Evolutionary conservation across 2,888 invertebrate species (phyloP).

Genomic region (Pristionchus entomophagus): DNA sequence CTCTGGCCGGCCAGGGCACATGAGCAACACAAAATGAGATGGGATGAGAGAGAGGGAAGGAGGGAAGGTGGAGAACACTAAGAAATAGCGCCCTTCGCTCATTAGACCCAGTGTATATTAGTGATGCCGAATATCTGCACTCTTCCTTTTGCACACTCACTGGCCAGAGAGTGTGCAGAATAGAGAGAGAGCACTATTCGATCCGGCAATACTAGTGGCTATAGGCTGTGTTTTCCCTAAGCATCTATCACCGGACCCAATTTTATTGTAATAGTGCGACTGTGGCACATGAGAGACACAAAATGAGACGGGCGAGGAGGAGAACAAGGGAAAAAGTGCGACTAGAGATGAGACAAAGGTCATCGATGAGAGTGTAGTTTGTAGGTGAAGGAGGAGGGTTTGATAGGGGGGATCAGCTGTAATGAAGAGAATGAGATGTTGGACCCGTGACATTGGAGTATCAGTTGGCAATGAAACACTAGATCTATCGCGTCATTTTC

Average conservation of each 20-base stretch:
- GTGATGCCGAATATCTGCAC: neutral
- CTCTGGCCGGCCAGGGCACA: neutral
- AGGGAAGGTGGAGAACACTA: neutral
- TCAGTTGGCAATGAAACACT: neutral
- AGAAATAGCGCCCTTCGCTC: no score
- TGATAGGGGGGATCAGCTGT: neutral
- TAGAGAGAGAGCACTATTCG: no score
- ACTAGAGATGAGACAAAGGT: neutral
- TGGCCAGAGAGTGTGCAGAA: neutral
- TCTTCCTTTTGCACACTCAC: neutral
- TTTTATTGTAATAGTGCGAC: neutral
- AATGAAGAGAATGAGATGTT: neutral
- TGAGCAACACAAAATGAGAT: neutral
- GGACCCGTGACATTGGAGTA: neutral
- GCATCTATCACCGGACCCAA: no score
- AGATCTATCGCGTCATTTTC: neutral
- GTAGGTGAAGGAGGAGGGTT: no score
- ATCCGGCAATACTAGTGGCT: neutral
- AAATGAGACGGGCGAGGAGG: slow-evolving; percentile 16
- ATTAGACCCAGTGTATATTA: no score
- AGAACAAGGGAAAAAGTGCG: neutral
- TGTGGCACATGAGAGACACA: neutral
- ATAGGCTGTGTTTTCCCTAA: no score
- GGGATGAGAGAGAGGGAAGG: neutral
- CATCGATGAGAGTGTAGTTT: neutral